Evolutionary conservation across 1,140 invertebrate genomes (phyloP), one percentile per base, ranked within the genome.

Genomic region (Oedothorax gibbosus): DNA sequence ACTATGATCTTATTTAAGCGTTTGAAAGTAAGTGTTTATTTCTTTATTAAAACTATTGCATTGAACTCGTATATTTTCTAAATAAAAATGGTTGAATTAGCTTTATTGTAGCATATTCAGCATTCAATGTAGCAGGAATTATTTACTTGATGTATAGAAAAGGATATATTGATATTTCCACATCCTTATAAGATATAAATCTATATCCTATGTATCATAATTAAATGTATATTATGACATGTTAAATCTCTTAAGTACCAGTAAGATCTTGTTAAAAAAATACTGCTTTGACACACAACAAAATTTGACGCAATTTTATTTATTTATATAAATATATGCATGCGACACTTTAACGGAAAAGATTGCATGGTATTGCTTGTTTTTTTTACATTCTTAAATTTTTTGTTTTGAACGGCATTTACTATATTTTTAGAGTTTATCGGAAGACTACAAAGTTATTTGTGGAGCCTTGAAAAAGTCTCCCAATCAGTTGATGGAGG

Each of bases 1-100:
- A 93, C 95, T 0, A 93, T 99, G 90, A 91, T 96, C 51, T 97
- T 94, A 85, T 99, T 99, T 88, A 97, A 98, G 88, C 92, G 96
- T 49, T 91, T 99, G 57, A 93, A 95, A 2, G 86, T 87, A 62
- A 80, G 11, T 15, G 10, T 35, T 35, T 35, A 21, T 56, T 56
- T 73, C n/a, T 18, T n/a, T n/a, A 18, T 49, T 14, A 71, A 50
- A 21, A 14, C 11, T 4, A 68, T 68, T 14, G 21, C 14, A 12
- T 15, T n/a, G 11, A 18, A 68, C n/a, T n/a, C 2, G 3, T n/a
- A 18, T 68, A 18, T 68, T 68, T 68, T 68, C 21, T 21, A 14
- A n/a, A 15, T 68, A 1, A 2, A 35, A 35, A 35, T 35, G 35
- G 35, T 35, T 35, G 1, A 35, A 35, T 35, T 35, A 2, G 35